Evolutionary conservation across 2,888 invertebrate species (phyloP).

Genomic region (Meliscaeva auricollis): DNA sequence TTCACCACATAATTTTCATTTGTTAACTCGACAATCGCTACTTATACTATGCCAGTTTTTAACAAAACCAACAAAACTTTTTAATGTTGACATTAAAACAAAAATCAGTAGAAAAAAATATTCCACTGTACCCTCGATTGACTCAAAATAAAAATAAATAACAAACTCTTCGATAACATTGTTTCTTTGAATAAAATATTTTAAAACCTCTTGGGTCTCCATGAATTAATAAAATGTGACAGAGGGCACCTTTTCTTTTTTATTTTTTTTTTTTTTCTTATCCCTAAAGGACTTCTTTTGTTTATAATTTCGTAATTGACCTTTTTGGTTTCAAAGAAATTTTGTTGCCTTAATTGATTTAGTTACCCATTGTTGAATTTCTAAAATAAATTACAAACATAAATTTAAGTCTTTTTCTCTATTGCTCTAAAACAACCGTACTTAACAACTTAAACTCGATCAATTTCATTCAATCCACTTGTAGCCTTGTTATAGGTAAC

Average conservation of each 20-base stretch:
- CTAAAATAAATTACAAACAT: constrained; percentile 7
- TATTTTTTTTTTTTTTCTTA: not conserved
- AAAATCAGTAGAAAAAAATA: no score
- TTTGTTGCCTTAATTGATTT: not conserved
- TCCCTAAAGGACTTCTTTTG: not conserved
- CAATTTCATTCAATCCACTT: not conserved
- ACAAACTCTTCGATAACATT: no score
- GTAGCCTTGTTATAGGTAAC: no score
- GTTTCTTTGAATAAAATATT: not conserved
- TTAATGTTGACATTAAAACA: no score
- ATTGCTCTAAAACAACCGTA: not conserved
- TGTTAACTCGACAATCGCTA: no score
- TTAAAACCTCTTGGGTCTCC: not conserved
- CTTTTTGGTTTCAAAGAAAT: not conserved
- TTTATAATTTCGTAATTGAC: constrained; percentile 15
- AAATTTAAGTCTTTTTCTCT: not conserved
- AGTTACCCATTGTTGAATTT: not conserved
- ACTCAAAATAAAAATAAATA: no score
- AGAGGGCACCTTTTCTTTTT: not conserved
- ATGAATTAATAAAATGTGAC: not conserved
- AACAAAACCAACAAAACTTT: no score
- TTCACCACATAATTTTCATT: no score
- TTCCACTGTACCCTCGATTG: no score
- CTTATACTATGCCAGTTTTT: no score
- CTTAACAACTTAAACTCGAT: not conserved